A percentile compares a stretch with the other conserved stretches of the same genome.
Conservation (phyloP, 2,113 vertebrate genomes). For the Perccottus glenii region DNA sequence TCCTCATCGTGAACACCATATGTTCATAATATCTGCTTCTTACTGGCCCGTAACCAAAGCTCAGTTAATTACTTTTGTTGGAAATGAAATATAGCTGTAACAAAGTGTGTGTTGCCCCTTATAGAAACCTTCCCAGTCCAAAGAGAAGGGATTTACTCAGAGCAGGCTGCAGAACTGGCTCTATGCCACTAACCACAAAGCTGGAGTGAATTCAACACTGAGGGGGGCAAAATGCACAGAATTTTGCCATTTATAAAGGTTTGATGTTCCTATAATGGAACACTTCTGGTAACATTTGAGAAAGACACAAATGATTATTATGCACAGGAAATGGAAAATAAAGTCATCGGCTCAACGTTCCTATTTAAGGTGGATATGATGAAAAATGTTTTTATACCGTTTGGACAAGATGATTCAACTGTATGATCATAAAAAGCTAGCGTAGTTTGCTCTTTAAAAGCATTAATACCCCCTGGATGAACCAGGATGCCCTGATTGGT, state of each 20-base stretch:
- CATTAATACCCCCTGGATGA: too few relatives aligned
- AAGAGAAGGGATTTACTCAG: neutral
- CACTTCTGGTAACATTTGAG: neutral
- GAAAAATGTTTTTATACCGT: too few relatives aligned
- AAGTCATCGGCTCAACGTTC: neutral
- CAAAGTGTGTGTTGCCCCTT: slow-evolving; percentile 1
- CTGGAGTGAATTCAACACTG: neutral
- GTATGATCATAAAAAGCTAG: too few relatives aligned
- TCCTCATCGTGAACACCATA: slow-evolving; percentile 22
- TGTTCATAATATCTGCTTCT: slow-evolving; percentile 17
- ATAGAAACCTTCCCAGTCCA: slow-evolving; percentile 1
- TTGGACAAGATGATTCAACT: too few relatives aligned
- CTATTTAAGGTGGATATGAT: neutral
- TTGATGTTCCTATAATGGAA: neutral
- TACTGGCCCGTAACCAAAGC: slow-evolving; percentile 1
- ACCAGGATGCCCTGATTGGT: too few relatives aligned
- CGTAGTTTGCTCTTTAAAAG: too few relatives aligned
- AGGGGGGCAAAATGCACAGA: neutral
- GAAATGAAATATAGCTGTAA: slow-evolving; percentile 10
- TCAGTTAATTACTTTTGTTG: slow-evolving; percentile 9
- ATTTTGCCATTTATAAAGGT: slow-evolving; percentile 9
- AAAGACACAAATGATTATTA: neutral
- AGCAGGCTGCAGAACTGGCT: neutral
- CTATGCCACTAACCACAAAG: neutral
- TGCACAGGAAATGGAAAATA: neutral